Percentiles rank a stretch among this genome's conserved stretches.
Evolutionary conservation across 2,113 vertebrate species (phyloP).

Genomic region (Phylloscopus trochiloides): DNA sequence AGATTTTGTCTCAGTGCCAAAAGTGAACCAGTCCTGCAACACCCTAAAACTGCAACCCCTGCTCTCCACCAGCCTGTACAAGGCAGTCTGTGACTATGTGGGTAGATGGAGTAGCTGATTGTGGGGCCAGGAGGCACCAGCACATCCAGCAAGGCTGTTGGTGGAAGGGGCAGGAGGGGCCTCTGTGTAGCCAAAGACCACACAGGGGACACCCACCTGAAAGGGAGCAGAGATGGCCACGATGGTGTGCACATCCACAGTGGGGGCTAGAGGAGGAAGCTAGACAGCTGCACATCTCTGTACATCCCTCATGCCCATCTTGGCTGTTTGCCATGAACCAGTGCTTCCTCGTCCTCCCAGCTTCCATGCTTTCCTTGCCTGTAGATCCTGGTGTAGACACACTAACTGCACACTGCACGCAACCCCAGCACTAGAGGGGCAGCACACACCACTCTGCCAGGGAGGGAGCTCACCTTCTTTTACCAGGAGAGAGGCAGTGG

Average conservation of each 20-base stretch:
- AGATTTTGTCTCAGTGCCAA: neutral
- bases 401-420: neutral
- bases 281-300: neutral
- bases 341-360: neutral
- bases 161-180: neutral
- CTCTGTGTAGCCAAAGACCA: neutral
- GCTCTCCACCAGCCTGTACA: neutral
- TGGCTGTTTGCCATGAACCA: neutral
- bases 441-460: accelerated
- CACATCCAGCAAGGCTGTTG: neutral
- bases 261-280: neutral
- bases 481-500: neutral
- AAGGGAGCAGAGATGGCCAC: accelerated
- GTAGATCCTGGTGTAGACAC: neutral
- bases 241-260: accelerated
- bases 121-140: neutral
- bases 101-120: neutral
- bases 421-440: neutral
- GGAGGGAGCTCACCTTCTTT: neutral
- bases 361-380: neutral
- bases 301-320: neutral
- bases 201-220: no score
- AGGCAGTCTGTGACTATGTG: accelerated
- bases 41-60: neutral
- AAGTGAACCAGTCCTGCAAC: neutral